Evolutionary conservation across 2,113 vertebrate species (phyloP).

Genomic region (Tiliqua scincoides): DNA sequence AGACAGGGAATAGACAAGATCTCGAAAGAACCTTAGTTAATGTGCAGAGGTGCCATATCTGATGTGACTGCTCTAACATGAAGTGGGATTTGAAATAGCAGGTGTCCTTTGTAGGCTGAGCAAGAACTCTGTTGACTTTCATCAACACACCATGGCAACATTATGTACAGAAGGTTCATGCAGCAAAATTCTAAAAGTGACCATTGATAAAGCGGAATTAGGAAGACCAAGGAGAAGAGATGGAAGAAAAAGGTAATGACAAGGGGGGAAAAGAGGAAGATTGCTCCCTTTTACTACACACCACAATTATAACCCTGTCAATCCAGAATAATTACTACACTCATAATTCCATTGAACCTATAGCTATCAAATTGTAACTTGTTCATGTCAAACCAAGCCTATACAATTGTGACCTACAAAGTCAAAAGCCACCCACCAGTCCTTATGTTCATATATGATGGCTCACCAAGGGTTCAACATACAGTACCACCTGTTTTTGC

Average conservation of each 20-base stretch:
- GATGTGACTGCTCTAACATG: too few relatives aligned
- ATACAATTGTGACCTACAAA: neutral
- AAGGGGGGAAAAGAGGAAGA: neutral
- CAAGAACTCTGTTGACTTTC: accelerated
- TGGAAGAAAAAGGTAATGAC: neutral
- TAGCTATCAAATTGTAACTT: neutral
- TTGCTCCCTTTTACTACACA: neutral
- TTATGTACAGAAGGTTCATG: accelerated
- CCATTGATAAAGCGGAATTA: neutral
- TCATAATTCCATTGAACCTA: too few relatives aligned
- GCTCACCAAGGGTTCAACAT: neutral
- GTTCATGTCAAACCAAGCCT: neutral
- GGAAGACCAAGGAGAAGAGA: neutral
- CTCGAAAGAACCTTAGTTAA: too few relatives aligned
- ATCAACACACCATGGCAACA: neutral
- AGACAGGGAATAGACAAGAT: too few relatives aligned
- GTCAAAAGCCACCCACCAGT: neutral
- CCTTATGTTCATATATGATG: too few relatives aligned
- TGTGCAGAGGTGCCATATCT: too few relatives aligned
- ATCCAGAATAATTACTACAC: too few relatives aligned
- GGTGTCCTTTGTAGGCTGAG: too few relatives aligned
- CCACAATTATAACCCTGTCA: neutral
- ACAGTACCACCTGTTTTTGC: neutral
- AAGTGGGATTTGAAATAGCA: too few relatives aligned
- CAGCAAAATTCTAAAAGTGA: neutral